These are phyloP conservation scores for Drosophila conformis DNA, from an alignment of 2,888 invertebrate genomes.

Conservation along the genomic window DNA sequence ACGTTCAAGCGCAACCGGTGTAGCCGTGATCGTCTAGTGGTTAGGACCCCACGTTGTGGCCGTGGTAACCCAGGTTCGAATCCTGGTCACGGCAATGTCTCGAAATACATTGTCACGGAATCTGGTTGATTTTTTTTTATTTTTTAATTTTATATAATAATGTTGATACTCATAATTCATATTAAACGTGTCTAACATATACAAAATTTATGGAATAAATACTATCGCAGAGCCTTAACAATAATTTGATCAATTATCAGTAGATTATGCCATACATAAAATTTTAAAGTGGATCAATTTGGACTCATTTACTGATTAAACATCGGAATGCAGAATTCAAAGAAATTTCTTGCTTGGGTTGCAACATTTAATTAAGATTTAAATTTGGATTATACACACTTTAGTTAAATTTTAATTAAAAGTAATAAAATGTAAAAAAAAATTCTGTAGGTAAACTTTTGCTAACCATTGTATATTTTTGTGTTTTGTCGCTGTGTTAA, in stretches of 20 bases:
- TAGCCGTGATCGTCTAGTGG: slow-evolving; percentile 85
- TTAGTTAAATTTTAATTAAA: background rate
- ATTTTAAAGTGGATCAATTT: background rate
- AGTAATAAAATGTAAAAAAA: background rate
- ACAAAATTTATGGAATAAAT: background rate
- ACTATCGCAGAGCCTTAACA: background rate
- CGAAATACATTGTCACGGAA: slow-evolving; percentile 78
- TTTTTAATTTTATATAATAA: background rate
- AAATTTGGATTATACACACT: background rate
- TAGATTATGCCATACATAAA: background rate
- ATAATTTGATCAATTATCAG: background rate
- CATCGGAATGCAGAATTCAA: background rate
- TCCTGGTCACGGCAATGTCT: slow-evolving; percentile 81
- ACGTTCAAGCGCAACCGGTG: accelerated
- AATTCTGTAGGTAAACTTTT: background rate
- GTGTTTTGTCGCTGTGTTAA: background rate
- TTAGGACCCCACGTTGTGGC: slow-evolving; percentile 85
- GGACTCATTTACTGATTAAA: background rate
- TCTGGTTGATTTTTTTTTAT: background rate
- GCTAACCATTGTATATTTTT: background rate
- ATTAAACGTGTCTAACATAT: background rate
- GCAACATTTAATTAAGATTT: background rate
- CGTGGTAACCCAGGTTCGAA: slow-evolving; percentile 85
- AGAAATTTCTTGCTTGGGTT: background rate
- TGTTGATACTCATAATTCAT: background rate